Conservation (phyloP, 2,888 invertebrate genomes). For the Drosophila peninsularis region DNA sequence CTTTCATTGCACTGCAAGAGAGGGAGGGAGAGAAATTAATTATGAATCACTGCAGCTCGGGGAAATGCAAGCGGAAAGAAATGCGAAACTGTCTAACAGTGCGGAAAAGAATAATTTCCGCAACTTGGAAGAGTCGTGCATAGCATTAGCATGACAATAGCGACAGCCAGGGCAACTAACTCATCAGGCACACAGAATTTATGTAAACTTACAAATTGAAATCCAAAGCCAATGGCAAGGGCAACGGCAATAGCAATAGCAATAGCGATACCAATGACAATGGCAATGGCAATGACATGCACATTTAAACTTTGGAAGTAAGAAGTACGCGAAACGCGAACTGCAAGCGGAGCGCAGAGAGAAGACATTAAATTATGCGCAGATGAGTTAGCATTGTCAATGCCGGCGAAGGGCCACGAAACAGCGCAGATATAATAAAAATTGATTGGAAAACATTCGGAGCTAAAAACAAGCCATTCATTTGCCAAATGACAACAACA, state of each 20-base stretch:
- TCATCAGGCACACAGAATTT: constrained; percentile 71
- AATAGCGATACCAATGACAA: constrained; percentile 71
- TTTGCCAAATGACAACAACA: constrained; percentile 76
- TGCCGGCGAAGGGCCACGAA: constrained; percentile 48
- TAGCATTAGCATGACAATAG: constrained; percentile 69
- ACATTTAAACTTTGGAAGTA: constrained; percentile 58
- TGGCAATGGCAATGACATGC: constrained; percentile 67
- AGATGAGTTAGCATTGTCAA: constrained; percentile 84
- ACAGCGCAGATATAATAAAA: constrained; percentile 76
- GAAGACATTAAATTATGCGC: constrained; percentile 83
- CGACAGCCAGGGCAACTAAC: constrained; percentile 63
- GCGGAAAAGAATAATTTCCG: constrained; percentile 66
- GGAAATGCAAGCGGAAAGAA: too few relatives aligned
- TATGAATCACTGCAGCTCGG: constrained; percentile 66
- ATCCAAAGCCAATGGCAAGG: constrained; percentile 60
- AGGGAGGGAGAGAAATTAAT: constrained; percentile 55
- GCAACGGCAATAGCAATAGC: constrained; percentile 49
- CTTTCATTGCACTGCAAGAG: constrained; percentile 25
- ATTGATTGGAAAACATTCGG: constrained; percentile 84
- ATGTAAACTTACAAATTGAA: constrained; percentile 78
- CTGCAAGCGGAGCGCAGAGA: constrained; percentile 22
- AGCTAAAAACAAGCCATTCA: constrained; percentile 78
- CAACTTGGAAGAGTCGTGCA: constrained; percentile 24
- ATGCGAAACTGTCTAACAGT: constrained; percentile 24
- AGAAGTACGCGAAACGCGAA: constrained; percentile 14